These are phyloP conservation scores for Baccha elongata DNA, from an alignment of 2,888 invertebrate species.

Conservation along the genomic window DNA sequence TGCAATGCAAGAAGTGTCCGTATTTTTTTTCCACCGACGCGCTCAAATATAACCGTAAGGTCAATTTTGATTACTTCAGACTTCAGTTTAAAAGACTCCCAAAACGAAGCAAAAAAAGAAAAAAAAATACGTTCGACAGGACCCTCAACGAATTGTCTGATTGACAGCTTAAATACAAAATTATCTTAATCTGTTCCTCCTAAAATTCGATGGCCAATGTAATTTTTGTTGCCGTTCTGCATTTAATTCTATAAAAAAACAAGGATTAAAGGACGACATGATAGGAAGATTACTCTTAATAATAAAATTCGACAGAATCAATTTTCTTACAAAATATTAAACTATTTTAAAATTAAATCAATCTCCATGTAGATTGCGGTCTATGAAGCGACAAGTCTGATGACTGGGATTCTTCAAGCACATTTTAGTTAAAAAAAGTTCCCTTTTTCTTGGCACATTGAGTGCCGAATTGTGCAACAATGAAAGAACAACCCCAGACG, in stretches of 20 bases:
- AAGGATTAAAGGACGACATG: constrained; percentile 43
- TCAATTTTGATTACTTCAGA: constrained; percentile 43
- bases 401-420: neutral
- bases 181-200: constrained; percentile 42
- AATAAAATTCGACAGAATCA: constrained; percentile 1
- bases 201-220: constrained; percentile 47
- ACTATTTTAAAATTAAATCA: neutral
- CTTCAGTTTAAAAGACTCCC: neutral
- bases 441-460: too few species aligned
- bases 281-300: neutral
- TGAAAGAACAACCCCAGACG: constrained; percentile 25
- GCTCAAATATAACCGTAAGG: constrained; percentile 53
- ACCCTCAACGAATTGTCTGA: constrained; percentile 51
- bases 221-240: constrained; percentile 21
- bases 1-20: neutral
- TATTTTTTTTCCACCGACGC: constrained; percentile 2
- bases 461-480: constrained; percentile 23
- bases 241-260: constrained; percentile 1
- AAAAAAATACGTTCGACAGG: constrained; percentile 46
- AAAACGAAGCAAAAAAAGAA: neutral
- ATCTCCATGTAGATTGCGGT: neutral
- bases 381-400: neutral
- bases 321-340: neutral
- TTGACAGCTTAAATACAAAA: constrained; percentile 71
- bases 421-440: neutral